Percentiles rank a stretch among this genome's conserved stretches.
Conservation (phyloP, 2,113 vertebrate genomes). For the Prionailurus bengalensis region DNA sequence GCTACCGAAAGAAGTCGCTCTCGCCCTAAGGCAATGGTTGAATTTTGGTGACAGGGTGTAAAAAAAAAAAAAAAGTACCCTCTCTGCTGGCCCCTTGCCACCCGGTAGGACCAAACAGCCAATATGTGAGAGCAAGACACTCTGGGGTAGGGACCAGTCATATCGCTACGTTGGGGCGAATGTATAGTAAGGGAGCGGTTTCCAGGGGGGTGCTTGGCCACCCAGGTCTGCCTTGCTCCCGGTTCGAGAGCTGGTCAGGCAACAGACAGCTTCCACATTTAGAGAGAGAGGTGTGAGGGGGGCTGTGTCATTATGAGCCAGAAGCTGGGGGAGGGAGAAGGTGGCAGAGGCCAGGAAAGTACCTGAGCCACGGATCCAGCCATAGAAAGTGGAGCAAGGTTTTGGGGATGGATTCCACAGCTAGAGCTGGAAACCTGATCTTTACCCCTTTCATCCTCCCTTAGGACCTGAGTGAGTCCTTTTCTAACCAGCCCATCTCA, state of each 20-base stretch:
- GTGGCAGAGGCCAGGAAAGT: not conserved
- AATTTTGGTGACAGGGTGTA: not conserved
- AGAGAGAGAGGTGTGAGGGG: not conserved
- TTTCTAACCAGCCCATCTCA: not conserved
- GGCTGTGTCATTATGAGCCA: not conserved
- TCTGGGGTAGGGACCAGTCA: not conserved
- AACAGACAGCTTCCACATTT: not conserved
- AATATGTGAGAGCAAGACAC: not conserved
- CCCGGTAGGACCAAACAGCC: not conserved
- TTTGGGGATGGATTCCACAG: accelerated
- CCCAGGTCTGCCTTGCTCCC: accelerated
- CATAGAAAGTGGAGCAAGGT: accelerated
- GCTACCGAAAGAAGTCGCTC: not conserved
- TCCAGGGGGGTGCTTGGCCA: not conserved
- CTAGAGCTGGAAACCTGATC: not conserved
- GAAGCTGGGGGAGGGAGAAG: not conserved
- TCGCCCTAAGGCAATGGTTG: not conserved
- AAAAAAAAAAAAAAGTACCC: not conserved
- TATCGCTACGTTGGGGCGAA: accelerated
- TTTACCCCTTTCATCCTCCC: not conserved
- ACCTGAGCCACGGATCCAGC: accelerated
- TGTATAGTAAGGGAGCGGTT: not conserved
- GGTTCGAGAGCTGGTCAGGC: not conserved
- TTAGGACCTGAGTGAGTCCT: not conserved
- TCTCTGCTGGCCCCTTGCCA: not conserved